phyloP scores from a whole-genome alignment of 2,113 vertebrate genomes.

The pig (Sus scrofa) region DNA sequence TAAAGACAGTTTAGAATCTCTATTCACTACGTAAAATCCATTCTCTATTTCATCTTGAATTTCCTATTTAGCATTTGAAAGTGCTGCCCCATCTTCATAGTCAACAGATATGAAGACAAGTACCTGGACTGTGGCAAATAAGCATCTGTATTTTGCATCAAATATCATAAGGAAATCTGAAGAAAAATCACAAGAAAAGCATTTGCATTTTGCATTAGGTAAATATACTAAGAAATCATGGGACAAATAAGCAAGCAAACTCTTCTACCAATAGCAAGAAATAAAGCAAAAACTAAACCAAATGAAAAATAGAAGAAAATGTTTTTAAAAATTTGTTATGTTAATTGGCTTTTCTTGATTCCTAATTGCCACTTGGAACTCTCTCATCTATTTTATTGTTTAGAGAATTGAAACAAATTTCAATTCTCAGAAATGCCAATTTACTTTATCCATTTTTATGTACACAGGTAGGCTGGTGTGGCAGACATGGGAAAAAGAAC shows the following conservation, averaged over 20 bases:
- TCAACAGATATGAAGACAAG: background rate
- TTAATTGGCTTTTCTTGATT: background rate
- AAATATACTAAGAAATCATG: background rate
- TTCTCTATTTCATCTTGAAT: background rate
- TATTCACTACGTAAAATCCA: background rate
- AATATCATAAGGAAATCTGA: background rate
- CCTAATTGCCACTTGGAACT: constrained; percentile 44
- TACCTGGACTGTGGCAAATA: background rate
- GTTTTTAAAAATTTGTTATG: background rate
- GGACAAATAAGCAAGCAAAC: background rate
- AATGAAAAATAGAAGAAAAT: background rate
- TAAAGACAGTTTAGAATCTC: constrained; percentile 1
- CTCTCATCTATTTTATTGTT: background rate
- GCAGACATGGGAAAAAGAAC: background rate
- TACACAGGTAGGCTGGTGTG: background rate
- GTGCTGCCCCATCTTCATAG: background rate
- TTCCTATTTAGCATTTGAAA: background rate
- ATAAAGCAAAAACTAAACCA: background rate
- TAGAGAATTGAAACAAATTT: constrained; percentile 1
- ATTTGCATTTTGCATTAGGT: background rate
- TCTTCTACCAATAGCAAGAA: background rate
- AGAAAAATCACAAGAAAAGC: background rate
- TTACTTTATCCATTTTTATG: constrained; percentile 59
- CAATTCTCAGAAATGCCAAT: background rate
- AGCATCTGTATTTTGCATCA: background rate